Conservation (phyloP, 2,888 invertebrate species). For the Drosophila barbarae region DNA sequence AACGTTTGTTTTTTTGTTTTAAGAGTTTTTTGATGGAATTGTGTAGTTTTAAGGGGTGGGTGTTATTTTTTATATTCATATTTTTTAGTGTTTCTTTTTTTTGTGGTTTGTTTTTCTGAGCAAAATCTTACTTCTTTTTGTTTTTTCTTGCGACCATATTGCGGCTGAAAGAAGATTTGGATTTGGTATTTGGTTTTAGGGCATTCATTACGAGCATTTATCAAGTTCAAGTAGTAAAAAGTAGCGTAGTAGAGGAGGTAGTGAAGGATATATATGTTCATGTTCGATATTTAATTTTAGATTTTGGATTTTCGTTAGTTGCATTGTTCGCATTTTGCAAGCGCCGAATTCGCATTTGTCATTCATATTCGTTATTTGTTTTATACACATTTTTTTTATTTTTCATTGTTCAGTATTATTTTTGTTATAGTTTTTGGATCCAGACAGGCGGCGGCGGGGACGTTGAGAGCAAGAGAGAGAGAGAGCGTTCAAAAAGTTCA, state of each 20-base stretch:
- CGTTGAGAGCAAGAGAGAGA: constrained; percentile 42
- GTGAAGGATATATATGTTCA: constrained; percentile 23
- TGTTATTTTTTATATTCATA: constrained; percentile 13
- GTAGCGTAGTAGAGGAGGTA: constrained; percentile 33
- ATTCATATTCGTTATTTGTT: constrained; percentile 26
- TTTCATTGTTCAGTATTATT: constrained; percentile 12
- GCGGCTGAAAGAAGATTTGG: constrained; percentile 80
- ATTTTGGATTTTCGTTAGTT: constrained; percentile 30
- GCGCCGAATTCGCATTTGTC: constrained; percentile 33
- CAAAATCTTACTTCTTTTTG: constrained; percentile 97
- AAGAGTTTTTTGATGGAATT: no score
- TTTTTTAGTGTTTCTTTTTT: constrained; percentile 21
- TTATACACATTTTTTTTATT: constrained; percentile 20
- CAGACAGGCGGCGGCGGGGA: constrained; percentile 57
- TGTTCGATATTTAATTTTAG: constrained; percentile 21
- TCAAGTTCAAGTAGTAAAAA: constrained; percentile 42
- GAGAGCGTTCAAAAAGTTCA: constrained; percentile 56
- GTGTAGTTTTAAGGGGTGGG: no score
- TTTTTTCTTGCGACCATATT: constrained; percentile 97
- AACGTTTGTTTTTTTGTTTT: no score
- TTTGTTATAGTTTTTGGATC: constrained; percentile 39
- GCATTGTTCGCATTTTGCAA: constrained; percentile 47
- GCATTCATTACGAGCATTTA: constrained; percentile 43
- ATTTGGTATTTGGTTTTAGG: constrained; percentile 66
- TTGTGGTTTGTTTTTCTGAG: constrained; percentile 56